Evolutionary conservation across 64 coral and sea anemone species (phyloP), one percentile per base, ranked within the genome.

Genomic region (Cladopsammia gracilis): DNA sequence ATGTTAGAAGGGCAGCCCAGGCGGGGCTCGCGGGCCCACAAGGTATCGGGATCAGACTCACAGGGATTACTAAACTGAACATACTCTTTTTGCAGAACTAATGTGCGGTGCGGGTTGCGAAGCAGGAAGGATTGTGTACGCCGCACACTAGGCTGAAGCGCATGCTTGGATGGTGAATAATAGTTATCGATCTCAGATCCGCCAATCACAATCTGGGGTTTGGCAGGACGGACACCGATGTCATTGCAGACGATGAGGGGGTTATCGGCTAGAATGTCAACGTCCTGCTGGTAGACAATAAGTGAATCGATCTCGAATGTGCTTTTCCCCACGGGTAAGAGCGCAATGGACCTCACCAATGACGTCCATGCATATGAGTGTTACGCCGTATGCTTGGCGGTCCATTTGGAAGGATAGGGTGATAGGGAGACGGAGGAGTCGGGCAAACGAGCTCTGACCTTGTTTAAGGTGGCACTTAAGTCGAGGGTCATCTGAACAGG

Each of bases 181-280:
- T n/a, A n/a, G n/a, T n/a, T n/a, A 19, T 71, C 26, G 16, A 70
- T 71, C 10, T 79, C 75, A 45, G 58, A 51, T 20, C 75, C 88
- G 67, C 88, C 75, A 2, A 90, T 90, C 19, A 46, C 42, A 64
- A 79, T 70, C 62, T 79, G 49, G 47, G 60, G 88, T n/a, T 66
- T 64, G 46, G 61, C 75, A 52, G 75, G 75, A 51, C 88, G 75
- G 22, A 90, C 51, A 52, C 52, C 61, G 20, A 77, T 79, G 61
- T 79, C 88, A 42, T 90, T 90, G 46, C 46, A 4, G 12, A 49
- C 75, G 46, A 79, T 52, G 58, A 90, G 79, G 44, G 20, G 88
- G 11, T 66, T 93, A 61, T 85, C 92, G 18, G 92, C 43, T 22
- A 93, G 75, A 60, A 93, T 81, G n/a, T 78, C 72, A 13, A 87